Evolutionary conservation across 2,888 invertebrate species (phyloP), one percentile per base, ranked within the genome.

Genomic region (Stenurella melanura): DNA sequence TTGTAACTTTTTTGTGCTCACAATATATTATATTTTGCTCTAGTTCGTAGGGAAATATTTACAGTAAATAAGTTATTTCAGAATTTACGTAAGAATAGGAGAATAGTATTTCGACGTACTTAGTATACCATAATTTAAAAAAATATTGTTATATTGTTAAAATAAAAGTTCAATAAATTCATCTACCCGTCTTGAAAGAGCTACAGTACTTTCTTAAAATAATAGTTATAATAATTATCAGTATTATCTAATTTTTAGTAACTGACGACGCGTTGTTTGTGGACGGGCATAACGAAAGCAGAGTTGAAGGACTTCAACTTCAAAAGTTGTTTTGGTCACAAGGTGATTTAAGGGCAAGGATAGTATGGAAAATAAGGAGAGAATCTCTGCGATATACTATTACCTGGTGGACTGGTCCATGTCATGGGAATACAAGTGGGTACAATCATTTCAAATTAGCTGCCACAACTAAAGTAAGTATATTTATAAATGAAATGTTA

Each of bases 381-480:
- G 83, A 81, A 56, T 79, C 81, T 34, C 75, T 82, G 18, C 85
- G 84, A 77, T 89, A 88, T 77, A 86, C 86, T 15, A 85, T 90
- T 5, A 87, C 86, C 58, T 89, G 89, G 89, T 88, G 89, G 89
- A 85, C 83, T 19, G 85, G 85, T 34, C 82, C 85, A 0, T 89
- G 88, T 73, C 83, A 90, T 82, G 90, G 90, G 82, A 87, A 87
- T 78, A 88, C 89, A 76, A 85, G 85, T 66, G 88, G 90, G 76
- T 82, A 85, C 54, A 87, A 88, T 30, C 89, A 88, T 81, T 90
- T 91, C 83, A 91, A 90, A 76, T 87, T 91, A 72, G 89, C 90
- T 1, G 92, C 91, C 11, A 90, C 90, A n/a, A 92, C 92, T 19
- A 91, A 91, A 89, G 93, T 92, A 90, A 83, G 81, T 78, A 64